These are phyloP conservation scores for Eupithecia pulchellata DNA, from an alignment of 2,888 invertebrate species.

Conservation along the genomic window DNA sequence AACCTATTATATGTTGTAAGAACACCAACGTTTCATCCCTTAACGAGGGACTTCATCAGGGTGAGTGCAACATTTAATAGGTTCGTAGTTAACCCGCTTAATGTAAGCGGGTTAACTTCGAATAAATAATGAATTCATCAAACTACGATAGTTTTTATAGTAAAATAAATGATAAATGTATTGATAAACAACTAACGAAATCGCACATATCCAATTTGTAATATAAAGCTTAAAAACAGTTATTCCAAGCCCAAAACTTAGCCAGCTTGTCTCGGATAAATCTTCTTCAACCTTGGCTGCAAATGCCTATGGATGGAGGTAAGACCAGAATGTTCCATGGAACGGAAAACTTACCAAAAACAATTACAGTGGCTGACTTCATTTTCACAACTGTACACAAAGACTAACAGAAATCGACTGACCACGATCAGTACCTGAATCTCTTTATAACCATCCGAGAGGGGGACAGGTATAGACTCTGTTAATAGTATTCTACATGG, in stretches of 20 bases:
- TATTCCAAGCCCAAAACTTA: not conserved
- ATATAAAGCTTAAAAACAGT: not conserved
- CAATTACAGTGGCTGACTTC: constrained; percentile 69
- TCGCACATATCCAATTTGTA: not conserved
- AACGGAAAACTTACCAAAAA: constrained; percentile 69
- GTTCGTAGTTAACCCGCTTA: too few relatives aligned
- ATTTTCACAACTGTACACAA: constrained; percentile 59
- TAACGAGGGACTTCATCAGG: too few relatives aligned
- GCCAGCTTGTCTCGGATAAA: not conserved
- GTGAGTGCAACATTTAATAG: too few relatives aligned
- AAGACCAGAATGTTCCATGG: not conserved
- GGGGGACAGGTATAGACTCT: constrained; percentile 49
- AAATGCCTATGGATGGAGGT: not conserved
- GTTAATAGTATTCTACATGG: constrained; percentile 24
- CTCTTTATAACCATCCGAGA: constrained; percentile 61
- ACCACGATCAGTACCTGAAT: constrained; percentile 48
- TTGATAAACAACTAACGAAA: not conserved
- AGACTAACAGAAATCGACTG: constrained; percentile 60
- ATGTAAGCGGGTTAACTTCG: too few relatives aligned
- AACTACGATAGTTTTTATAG: too few relatives aligned
- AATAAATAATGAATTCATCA: too few relatives aligned
- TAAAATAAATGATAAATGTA: too few relatives aligned
- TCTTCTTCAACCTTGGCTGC: not conserved
- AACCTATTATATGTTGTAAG: too few relatives aligned
- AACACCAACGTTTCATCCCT: too few relatives aligned